Evolutionary conservation across 2,797 vertebrate species (phyloP).

Genomic region (Triplophysa yarkandensis): DNA sequence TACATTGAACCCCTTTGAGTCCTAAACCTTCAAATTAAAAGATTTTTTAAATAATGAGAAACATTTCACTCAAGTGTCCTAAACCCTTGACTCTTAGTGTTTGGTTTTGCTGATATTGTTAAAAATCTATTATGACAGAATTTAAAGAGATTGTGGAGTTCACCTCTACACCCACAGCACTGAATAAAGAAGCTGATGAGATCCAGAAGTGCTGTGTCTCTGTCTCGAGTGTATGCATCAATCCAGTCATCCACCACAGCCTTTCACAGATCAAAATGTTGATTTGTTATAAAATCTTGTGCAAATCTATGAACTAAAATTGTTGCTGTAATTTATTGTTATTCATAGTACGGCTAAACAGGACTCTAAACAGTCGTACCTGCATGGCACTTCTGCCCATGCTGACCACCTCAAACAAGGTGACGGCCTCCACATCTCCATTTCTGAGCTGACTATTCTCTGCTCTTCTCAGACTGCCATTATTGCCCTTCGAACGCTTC

Average conservation of each 20-base stretch:
- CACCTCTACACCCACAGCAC: conserved; percentile 92
- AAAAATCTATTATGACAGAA: background rate
- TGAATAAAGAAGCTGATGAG: conserved; percentile 95
- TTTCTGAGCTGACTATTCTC: conserved; percentile 63
- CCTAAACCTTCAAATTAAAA: too few species aligned
- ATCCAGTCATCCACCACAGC: conserved; percentile 90
- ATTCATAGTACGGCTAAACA: background rate
- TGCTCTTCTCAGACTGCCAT: conserved; percentile 58
- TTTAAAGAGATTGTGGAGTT: conserved; percentile 41
- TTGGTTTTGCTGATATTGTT: too few species aligned
- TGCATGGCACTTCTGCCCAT: conserved; percentile 89
- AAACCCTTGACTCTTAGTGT: too few species aligned
- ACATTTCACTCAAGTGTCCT: too few species aligned
- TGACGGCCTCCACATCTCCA: conserved; percentile 82
- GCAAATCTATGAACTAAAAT: background rate
- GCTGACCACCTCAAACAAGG: conserved; percentile 88
- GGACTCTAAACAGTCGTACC: conserved; percentile 66
- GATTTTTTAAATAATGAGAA: too few species aligned
- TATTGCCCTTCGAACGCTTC: conserved; percentile 64
- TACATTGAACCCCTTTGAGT: too few species aligned
- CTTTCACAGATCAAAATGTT: conserved; percentile 62
- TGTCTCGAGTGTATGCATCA: conserved; percentile 82
- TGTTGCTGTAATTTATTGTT: background rate
- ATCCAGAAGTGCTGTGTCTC: conserved; percentile 88
- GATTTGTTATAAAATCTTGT: background rate